A percentile compares a stretch with the other conserved stretches of the same genome.
phyloP scores from a whole-genome alignment of 2,113 vertebrate species.

The Oncorhynchus masou region DNA sequence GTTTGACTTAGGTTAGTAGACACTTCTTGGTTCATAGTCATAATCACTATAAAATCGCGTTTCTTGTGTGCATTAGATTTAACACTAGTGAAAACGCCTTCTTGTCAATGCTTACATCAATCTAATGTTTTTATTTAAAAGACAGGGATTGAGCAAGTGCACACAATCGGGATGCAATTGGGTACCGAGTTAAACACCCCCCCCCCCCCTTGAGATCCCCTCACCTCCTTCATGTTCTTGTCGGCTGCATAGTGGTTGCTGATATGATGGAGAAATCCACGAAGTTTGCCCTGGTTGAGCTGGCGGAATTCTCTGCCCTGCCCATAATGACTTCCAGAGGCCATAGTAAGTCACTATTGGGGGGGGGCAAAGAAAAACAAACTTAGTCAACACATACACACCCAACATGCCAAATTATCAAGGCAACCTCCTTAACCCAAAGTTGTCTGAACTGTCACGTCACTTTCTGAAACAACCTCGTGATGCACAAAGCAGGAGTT shows the following conservation, averaged over 20 bases:
- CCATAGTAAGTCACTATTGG: slow-evolving; percentile 83
- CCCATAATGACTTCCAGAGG: slow-evolving; percentile 84
- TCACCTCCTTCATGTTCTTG: slow-evolving; percentile 87
- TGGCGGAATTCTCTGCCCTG: slow-evolving; percentile 72
- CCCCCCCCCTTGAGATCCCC: not conserved
- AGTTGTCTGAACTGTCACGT: too few relatives aligned
- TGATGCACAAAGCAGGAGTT: too few relatives aligned
- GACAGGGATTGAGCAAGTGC: too few relatives aligned
- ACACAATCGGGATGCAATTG: not conserved
- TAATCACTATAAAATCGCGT: too few relatives aligned
- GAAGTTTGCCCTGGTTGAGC: slow-evolving; percentile 67
- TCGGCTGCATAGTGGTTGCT: slow-evolving; percentile 76
- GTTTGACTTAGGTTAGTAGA: not conserved
- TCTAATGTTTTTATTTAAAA: too few relatives aligned
- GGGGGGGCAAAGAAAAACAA: not conserved
- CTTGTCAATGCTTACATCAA: too few relatives aligned
- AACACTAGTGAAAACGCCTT: too few relatives aligned
- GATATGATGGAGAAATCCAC: slow-evolving; percentile 75
- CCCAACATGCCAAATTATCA: too few relatives aligned
- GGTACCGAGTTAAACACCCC: not conserved
- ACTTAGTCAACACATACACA: not conserved
- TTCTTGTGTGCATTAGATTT: too few relatives aligned
- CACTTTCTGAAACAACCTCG: too few relatives aligned
- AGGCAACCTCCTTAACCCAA: too few relatives aligned
- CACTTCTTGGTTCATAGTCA: too few relatives aligned